Percentiles rank a stretch among this genome's conserved stretches.
These are phyloP conservation scores for Melinaea menophilus DNA, from an alignment of 2,888 invertebrate genomes.

Conservation along the genomic window DNA sequence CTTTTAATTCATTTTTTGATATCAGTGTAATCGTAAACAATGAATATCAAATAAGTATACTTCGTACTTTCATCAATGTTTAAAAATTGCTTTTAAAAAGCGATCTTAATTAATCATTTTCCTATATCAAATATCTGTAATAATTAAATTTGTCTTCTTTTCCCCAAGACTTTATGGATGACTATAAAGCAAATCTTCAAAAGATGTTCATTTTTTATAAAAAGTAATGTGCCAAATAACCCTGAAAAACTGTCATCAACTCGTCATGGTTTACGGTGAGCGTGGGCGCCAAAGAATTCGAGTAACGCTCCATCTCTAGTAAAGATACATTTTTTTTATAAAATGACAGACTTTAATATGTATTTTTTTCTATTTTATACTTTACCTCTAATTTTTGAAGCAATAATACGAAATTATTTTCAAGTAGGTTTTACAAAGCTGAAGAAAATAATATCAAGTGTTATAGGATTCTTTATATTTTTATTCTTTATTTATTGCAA, in stretches of 20 bases:
- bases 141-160: too few species aligned
- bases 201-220: not conserved
- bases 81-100: too few species aligned
- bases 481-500: too few species aligned
- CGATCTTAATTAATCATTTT: too few species aligned
- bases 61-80: too few species aligned
- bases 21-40: too few species aligned
- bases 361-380: conserved; percentile 2
- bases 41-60: too few species aligned
- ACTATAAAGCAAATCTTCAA: too few species aligned
- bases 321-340: not conserved
- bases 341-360: not conserved
- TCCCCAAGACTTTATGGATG: too few species aligned
- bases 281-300: conserved; percentile 22
- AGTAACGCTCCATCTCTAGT: not conserved
- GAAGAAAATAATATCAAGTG: conserved; percentile 7
- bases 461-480: too few species aligned
- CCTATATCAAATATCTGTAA: too few species aligned
- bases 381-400: conserved; percentile 11
- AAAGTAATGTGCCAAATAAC: conserved; percentile 10
- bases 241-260: conserved; percentile 22
- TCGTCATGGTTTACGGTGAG: conserved; percentile 17
- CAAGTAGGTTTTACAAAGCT: conserved; percentile 5
- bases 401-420: conserved; percentile 12
- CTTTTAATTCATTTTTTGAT: too few species aligned